Conservation (phyloP, 1,140 invertebrate genomes). For the Lordiphosa stackelbergi region DNA sequence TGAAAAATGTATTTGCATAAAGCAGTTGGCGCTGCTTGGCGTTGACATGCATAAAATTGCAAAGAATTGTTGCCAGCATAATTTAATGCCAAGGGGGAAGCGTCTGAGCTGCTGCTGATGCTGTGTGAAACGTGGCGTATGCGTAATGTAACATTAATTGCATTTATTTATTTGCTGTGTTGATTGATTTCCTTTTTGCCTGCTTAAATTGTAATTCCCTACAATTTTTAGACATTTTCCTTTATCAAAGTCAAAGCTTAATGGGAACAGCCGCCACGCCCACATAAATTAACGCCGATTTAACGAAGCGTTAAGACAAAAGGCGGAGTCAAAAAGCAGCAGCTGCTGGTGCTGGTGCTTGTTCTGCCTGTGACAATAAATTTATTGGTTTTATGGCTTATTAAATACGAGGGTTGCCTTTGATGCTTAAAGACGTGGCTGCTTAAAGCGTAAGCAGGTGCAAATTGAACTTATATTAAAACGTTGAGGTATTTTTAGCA, state of each 20-base stretch:
- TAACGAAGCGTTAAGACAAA: conserved; percentile 61
- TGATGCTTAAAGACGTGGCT: no score
- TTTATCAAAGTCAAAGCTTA: conserved; percentile 59
- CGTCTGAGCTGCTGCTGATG: background rate
- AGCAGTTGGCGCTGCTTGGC: conserved; percentile 13
- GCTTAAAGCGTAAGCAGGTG: no score
- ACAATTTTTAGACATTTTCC: conserved; percentile 51
- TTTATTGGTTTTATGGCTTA: conserved; percentile 72
- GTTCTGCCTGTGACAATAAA: conserved; percentile 51
- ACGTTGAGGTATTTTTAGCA: no score
- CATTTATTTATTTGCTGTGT: conserved; percentile 71
- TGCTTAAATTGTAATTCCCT: conserved; percentile 27
- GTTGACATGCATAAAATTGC: conserved; percentile 66
- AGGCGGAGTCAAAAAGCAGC: conserved; percentile 10
- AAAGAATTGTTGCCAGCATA: conserved; percentile 44
- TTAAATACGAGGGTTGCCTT: conserved; percentile 35
- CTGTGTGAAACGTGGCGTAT: conserved; percentile 44
- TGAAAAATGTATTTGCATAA: conserved; percentile 28
- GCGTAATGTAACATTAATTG: conserved; percentile 69
- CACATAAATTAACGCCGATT: conserved; percentile 68
- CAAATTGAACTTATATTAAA: no score
- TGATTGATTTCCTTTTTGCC: conserved; percentile 55
- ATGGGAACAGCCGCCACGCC: conserved; percentile 32
- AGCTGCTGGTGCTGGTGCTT: conserved; percentile 10
- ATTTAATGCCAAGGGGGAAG: conserved; percentile 27